phyloP scores from a whole-genome alignment of 2,113 vertebrate genomes.

The Hydrolagus affinis region DNA sequence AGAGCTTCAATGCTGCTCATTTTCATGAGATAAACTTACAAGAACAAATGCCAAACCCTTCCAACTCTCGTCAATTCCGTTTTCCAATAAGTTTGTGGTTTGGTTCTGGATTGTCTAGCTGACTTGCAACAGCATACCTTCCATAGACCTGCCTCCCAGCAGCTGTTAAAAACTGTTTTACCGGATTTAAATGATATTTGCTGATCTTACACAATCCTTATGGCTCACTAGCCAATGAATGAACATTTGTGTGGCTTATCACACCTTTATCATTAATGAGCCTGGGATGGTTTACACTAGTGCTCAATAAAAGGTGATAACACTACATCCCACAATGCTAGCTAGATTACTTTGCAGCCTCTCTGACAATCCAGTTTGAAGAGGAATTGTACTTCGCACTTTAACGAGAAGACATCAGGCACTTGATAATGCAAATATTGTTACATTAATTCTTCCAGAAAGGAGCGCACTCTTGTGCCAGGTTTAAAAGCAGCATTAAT shows the following conservation, averaged over 20 bases:
- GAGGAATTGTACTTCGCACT: too few relatives aligned
- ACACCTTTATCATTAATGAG: constrained; percentile 3
- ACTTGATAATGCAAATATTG: too few relatives aligned
- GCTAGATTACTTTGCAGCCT: too few relatives aligned
- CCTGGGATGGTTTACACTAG: constrained; percentile 20
- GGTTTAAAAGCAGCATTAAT: too few relatives aligned
- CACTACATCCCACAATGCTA: neutral
- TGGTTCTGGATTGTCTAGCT: neutral
- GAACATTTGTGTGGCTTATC: neutral
- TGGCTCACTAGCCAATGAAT: neutral
- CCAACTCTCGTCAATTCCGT: neutral
- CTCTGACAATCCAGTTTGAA: neutral
- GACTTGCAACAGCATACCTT: neutral
- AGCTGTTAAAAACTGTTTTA: neutral
- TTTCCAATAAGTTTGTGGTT: neutral
- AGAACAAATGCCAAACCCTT: neutral
- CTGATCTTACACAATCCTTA: constrained; percentile 10
- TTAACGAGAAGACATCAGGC: too few relatives aligned
- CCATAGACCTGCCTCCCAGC: neutral
- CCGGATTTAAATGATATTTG: constrained; percentile 20
- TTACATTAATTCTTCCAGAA: too few relatives aligned
- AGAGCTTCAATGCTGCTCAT: neutral
- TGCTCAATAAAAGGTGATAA: constrained; percentile 28
- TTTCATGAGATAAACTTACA: neutral
- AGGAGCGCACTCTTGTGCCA: too few relatives aligned